Evolutionary conservation across 2,113 vertebrate species (phyloP), one percentile per base, ranked within the genome.

Genomic region (Canis aureus): DNA sequence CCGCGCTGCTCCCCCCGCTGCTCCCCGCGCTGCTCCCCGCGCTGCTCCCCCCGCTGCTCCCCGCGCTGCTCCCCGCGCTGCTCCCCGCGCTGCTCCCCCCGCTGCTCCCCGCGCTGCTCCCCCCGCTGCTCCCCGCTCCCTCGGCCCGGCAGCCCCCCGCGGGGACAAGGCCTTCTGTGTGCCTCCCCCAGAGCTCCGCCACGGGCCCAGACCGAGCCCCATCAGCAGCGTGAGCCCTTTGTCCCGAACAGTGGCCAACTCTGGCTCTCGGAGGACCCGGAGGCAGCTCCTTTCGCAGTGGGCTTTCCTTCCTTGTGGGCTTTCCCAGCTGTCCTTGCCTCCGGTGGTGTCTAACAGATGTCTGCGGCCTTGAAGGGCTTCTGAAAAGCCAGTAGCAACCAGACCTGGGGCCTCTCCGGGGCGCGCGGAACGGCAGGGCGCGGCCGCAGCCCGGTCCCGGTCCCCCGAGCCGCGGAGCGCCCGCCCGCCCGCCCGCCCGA

Each of bases 101-200:
- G 38, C 38, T 38, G 38, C 38, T 38, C 38, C 38, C 38, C 19
- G 43, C 69, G 85, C 81, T 94, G 91, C 92, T 89, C 81, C 5
- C 0, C 84, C 88, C 80, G 79, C 35, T 32, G 0, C 80, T 43
- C 32, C 19, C 53, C 69, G 85, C 81, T 94, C 7, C 0, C 84
- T 93, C 80, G 79, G 35, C 35, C 80, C 53, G 87, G 62, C 82
- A 83, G 92, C 80, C 35, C 20, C 85, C 76, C 49, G 57, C 64
- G 79, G 79, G 96, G 81, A 96, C 96, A 97, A 84, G 67, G 89
- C 57, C 76, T 89, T 92, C 97, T 95, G 83, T 97, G 95, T 95
- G 86, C 32, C 82, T 93, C 79, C 51, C 81, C 49, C 38, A 13
- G 15, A 69, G 29, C 73, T 84, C 94, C 23, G 38, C 90, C 82